Percentiles rank a stretch among this genome's conserved stretches.
phyloP scores from a whole-genome alignment of 2,888 invertebrate species.

The Perizoma affinitatum region DNA sequence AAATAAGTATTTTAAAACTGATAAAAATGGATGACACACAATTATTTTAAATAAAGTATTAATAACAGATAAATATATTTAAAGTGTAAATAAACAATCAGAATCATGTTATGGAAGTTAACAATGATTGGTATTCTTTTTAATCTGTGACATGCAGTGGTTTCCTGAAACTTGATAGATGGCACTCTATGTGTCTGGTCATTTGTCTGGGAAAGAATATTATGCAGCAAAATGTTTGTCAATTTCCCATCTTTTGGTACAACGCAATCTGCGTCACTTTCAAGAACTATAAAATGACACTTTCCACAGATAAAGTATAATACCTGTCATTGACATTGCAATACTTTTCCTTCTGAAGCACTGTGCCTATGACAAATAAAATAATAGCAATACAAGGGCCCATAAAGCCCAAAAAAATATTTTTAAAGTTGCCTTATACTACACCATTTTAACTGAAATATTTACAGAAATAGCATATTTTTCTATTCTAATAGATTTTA shows the following conservation, averaged over 20 bases:
- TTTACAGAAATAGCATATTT: slow-evolving; percentile 37
- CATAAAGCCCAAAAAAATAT: too few relatives aligned
- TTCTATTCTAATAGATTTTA: slow-evolving; percentile 34
- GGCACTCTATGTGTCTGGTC: too few relatives aligned
- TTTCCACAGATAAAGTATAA: too few relatives aligned
- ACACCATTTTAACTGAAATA: slow-evolving; percentile 31
- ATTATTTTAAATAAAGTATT: slow-evolving; percentile 10
- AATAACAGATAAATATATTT: slow-evolving; percentile 9
- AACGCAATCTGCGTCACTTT: too few relatives aligned
- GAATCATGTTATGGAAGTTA: slow-evolving; percentile 13
- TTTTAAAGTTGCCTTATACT: slow-evolving; percentile 25
- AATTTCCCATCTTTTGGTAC: too few relatives aligned
- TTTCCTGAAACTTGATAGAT: too few relatives aligned
- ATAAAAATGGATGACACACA: slow-evolving; percentile 26
- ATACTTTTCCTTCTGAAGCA: slow-evolving; percentile 33
- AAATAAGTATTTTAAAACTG: slow-evolving; percentile 11
- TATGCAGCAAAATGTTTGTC: too few relatives aligned
- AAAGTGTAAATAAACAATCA: slow-evolving; percentile 32
- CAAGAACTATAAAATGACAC: too few relatives aligned
- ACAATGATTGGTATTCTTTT: too few relatives aligned
- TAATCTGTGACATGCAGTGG: too few relatives aligned
- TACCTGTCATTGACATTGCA: slow-evolving; percentile 14
- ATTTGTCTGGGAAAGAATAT: too few relatives aligned
- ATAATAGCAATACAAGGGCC: slow-evolving; percentile 18
- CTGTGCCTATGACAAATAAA: slow-evolving; percentile 28